These are phyloP conservation scores for Plecotus auritus DNA, from an alignment of 2,113 vertebrate genomes.

Conservation along the genomic window DNA sequence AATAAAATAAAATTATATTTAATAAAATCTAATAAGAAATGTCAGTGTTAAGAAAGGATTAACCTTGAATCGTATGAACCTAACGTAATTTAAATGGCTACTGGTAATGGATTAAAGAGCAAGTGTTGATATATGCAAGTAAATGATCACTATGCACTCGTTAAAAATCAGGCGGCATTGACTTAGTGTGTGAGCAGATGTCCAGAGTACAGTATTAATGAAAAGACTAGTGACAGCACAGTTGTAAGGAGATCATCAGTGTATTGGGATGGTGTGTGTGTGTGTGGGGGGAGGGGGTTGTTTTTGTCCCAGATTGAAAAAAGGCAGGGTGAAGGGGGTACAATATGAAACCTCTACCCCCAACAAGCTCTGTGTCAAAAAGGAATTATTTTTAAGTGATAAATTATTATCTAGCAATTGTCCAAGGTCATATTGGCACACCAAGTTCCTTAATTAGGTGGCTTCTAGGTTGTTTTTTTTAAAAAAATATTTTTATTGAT, in stretches of 20 bases:
- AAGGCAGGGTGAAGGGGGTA: neutral
- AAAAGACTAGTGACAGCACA: neutral
- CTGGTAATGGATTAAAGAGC: neutral
- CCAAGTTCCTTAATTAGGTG: neutral
- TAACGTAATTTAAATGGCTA: neutral
- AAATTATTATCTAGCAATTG: neutral
- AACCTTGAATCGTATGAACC: neutral
- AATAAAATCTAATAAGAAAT: neutral
- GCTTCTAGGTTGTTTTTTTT: neutral
- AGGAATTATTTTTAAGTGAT: neutral
- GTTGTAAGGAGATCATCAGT: neutral
- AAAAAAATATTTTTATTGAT: too few species aligned
- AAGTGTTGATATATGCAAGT: neutral
- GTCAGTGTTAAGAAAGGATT: neutral
- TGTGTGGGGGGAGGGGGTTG: too few species aligned
- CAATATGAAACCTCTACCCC: neutral
- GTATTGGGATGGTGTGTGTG: neutral
- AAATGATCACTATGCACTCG: neutral
- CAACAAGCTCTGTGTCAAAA: neutral
- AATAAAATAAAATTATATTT: neutral
- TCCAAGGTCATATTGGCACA: neutral
- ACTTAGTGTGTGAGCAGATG: neutral
- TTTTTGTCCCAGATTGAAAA: neutral
- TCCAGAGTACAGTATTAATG: neutral
- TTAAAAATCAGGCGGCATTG: neutral